Base-by-base conservation (phyloP, 1,140 invertebrate species). In the Lepidurus arcticus region DNA sequence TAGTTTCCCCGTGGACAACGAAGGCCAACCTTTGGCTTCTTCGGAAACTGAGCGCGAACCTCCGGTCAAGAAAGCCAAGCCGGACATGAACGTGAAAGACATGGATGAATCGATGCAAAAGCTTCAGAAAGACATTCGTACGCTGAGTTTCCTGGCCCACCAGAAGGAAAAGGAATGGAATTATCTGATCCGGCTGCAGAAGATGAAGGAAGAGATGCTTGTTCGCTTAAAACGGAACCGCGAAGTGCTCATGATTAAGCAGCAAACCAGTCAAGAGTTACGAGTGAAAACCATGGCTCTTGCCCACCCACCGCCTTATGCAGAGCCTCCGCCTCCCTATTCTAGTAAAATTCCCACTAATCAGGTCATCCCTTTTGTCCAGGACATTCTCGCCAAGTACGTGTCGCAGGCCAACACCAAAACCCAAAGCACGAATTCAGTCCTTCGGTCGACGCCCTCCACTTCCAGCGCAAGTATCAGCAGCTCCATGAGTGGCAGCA, bases 101-200 rank as follows among this genome's bases (percentile, higher is more conserved):
- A 26, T 74, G 73, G 78, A 78, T 42, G 76, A 75, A 7, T 44
- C 74, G 53, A 44, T 80, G 65, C 34, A 45, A 42, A 73, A 79
- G 47, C 77, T 82, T 4, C 80, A 82, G 73, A 81, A 83, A 26
- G 90, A 91, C 82, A 90, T 91, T 79, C 85, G 90, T 82, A 89
- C 89, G 1, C 84, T 94, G 74, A 87, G 89, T 74, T 90, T 91
- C 80, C 82, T 93, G 13, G 88, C 91, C 1, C 88, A 89, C 81
- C 89, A 90, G 81, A 94, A 93, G 83, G 93, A 94, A 86, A 88
- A 90, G 80, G 92, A 94, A 84, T 94, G 92, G 92, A 93, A 94
- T 82, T 90, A 91, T 74, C 90, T 94, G 43, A 82, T 94, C 8
- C 89, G 91, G 82, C 85, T 93, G 80, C 91, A 91, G 82, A 94